phyloP scores from a whole-genome alignment of 2,888 invertebrate species.

The Erebia aethiops region DNA sequence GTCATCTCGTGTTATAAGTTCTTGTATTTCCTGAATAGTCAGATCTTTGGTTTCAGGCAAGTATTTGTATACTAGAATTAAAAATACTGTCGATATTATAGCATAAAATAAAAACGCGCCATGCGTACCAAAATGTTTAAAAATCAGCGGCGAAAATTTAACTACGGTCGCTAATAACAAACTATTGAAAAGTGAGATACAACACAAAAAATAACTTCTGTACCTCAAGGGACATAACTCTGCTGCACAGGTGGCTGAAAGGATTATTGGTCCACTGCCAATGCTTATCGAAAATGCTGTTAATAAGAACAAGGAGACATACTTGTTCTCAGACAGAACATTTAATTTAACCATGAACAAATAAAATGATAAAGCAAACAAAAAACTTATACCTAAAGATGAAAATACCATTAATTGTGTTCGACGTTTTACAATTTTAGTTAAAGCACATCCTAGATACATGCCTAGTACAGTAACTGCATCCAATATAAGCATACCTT shows the following conservation, averaged over 20 bases:
- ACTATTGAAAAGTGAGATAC: slow-evolving; percentile 1
- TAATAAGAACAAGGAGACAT: slow-evolving; percentile 26
- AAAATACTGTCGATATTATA: slow-evolving; percentile 28
- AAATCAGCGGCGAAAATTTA: slow-evolving; percentile 40
- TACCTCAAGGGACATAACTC: slow-evolving; percentile 52
- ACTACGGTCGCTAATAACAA: slow-evolving; percentile 26
- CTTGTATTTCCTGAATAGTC: slow-evolving; percentile 46
- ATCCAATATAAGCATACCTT: slow-evolving; percentile 32
- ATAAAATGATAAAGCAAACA: slow-evolving; percentile 21
- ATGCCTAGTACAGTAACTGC: slow-evolving; percentile 45
- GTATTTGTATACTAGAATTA: slow-evolving; percentile 39
- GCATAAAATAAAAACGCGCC: slow-evolving; percentile 45
- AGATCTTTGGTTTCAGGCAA: slow-evolving; percentile 49
- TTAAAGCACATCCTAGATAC: slow-evolving; percentile 45
- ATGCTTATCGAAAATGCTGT: slow-evolving; percentile 30
- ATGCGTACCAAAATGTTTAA: slow-evolving; percentile 36
- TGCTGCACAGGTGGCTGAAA: slow-evolving; percentile 44
- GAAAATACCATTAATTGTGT: slow-evolving; percentile 42
- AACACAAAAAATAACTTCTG: slow-evolving; percentile 51
- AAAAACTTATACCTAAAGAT: background rate
- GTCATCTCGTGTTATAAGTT: slow-evolving; percentile 3
- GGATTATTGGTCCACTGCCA: slow-evolving; percentile 47
- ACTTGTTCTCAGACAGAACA: slow-evolving; percentile 10
- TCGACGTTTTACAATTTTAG: slow-evolving; percentile 46
- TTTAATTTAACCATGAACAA: slow-evolving; percentile 13